Percentiles rank a stretch among this genome's conserved stretches.
phyloP scores from a whole-genome alignment of 2,888 invertebrate genomes.

The Apodemia mormo region DNA sequence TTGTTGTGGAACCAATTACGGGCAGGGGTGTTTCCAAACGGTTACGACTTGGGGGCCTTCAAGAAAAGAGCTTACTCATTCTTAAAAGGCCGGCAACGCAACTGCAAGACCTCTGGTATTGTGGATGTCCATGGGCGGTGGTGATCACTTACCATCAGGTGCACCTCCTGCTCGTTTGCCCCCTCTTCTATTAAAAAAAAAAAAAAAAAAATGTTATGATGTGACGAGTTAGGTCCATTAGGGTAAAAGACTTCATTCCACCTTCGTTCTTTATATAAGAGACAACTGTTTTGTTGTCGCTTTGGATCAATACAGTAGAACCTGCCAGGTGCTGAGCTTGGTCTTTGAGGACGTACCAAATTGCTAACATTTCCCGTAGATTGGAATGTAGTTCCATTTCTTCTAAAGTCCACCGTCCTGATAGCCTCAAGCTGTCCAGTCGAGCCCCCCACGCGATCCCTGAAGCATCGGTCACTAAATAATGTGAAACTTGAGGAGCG shows the following conservation, averaged over 20 bases:
- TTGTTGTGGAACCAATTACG: too few relatives aligned
- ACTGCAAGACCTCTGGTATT: too few relatives aligned
- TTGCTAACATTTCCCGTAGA: conserved; percentile 35
- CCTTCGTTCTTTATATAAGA: conserved; percentile 33
- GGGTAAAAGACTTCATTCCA: conserved; percentile 5
- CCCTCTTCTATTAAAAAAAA: too few relatives aligned
- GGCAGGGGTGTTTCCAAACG: too few relatives aligned
- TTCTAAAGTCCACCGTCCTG: conserved; percentile 26
- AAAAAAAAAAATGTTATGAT: too few relatives aligned
- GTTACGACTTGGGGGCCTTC: too few relatives aligned
- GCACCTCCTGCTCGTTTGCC: too few relatives aligned
- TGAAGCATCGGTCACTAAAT: conserved; percentile 32
- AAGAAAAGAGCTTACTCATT: too few relatives aligned
- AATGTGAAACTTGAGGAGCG: conserved; percentile 13
- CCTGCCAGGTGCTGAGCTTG: not conserved
- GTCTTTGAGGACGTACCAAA: conserved; percentile 20
- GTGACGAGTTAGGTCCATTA: not conserved
- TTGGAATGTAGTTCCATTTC: conserved; percentile 34
- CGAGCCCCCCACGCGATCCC: conserved; percentile 35
- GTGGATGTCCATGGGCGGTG: too few relatives aligned
- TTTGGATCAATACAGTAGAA: conserved; percentile 28
- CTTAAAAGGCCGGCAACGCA: too few relatives aligned
- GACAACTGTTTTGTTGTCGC: conserved; percentile 33
- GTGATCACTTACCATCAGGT: too few relatives aligned
- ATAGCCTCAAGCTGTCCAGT: conserved; percentile 25